A percentile compares a stretch with the other conserved stretches of the same genome.
Conservation (phyloP, 37 sponge, comb jelly and placozoan species). For the Halisarca cf. caerulea region DNA sequence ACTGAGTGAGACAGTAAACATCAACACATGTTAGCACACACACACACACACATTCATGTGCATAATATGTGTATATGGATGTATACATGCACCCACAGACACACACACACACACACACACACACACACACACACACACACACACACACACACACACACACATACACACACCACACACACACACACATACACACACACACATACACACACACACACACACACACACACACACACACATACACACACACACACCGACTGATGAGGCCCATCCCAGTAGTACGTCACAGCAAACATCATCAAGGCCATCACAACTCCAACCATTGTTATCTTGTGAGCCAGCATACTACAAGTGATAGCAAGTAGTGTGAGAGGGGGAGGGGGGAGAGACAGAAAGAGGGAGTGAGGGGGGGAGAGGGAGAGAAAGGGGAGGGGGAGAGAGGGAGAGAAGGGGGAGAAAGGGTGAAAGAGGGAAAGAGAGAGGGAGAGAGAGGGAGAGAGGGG, state of each 20-base stretch:
- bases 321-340: constrained; percentile 61
- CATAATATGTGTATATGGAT: no score
- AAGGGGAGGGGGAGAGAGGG: background rate
- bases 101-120: no score
- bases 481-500: background rate
- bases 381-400: background rate
- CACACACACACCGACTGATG: constrained; percentile 65
- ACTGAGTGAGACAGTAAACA: constrained; percentile 34
- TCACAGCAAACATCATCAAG: constrained; percentile 15
- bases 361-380: background rate
- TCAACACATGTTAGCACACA: no score
- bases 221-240: no score
- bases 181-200: no score
- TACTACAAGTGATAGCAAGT: constrained; percentile 40
- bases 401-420: background rate
- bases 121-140: no score
- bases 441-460: background rate
- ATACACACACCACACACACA: no score
- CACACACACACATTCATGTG: no score
- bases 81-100: no score
- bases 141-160: no score
- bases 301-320: constrained; percentile 21
- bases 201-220: no score
- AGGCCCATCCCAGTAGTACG: constrained; percentile 68
- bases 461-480: background rate